Evolutionary conservation across 2,888 invertebrate species (phyloP), one percentile per base, ranked within the genome.

Genomic region (Galerucella nymphaeae): DNA sequence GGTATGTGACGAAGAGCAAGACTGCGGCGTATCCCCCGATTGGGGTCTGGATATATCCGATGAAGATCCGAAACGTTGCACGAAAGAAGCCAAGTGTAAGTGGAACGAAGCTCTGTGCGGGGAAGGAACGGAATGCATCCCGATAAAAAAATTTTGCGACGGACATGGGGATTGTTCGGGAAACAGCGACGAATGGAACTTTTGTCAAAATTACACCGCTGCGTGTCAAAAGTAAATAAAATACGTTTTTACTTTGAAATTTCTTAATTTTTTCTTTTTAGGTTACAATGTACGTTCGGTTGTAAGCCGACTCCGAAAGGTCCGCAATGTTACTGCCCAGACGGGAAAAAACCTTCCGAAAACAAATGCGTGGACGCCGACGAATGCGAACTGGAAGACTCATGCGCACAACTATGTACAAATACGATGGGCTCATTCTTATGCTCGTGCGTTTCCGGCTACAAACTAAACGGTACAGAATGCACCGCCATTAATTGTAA

Each of bases 401-500:
- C 90, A 65, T 95, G 95, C 86, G 91, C 94, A 83, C 95, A 95
- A 87, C 83, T 88, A 53, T 95, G 95, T 86, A 87, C 80, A 80
- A 94, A 94, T 87, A 90, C 90, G 16, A 85, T 87, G 38, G 92
- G 92, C 75, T 91, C 92, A 48, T 94, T 88, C 87, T 84, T 87
- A 59, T 97, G 96, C 87, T 86, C 89, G 13, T 96, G 96, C 88
- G 91, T 89, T 2, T 82, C 88, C 16, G 95, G 96, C 2, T 96
- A 96, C 86, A 84, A 84, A 70, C 85, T 87, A 68, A 89, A 89
- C 81, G 88, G 88, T 14, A 88, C 88, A 75, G 87, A 88, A 75
- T 96, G 96, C 85, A 83, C 85, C 66, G 93, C 93, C 23, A 84
- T 92, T 71, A 93, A 95, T 87, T 92, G 95, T 95, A 86, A 86